Base-by-base conservation (phyloP, 64 coral and sea anemone species). In the Orbicella faveolata region DNA sequence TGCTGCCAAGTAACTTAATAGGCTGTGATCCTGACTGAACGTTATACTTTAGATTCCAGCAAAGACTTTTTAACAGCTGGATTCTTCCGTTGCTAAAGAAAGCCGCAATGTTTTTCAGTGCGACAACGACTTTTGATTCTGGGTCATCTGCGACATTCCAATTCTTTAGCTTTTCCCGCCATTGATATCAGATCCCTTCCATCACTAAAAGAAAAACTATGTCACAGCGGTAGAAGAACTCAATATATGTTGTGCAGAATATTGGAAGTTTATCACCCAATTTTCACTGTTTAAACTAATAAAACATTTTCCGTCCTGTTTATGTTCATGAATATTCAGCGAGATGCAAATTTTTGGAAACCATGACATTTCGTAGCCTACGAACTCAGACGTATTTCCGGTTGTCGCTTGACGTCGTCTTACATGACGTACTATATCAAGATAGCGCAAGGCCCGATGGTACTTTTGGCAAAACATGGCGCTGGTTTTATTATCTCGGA, bases 41-140 rank as follows among this genome's bases (percentile, higher is more conserved):
- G 75, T 34, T 23, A n/a, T 51, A 19, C 41, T 19, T 68, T 21
- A 6, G 13, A 12, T 3, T 12, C 20, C 61, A 65, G 11, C 15
- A 15, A 68, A 85, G 20, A 41, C n/a, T 0, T 72, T 85, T 85
- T 69, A 69, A 23, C 18, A 23, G 18, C n/a, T 30, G 44, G 34
- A 85, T 85, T 85, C 82, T 85, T 85, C 41, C 82, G 64, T 85
- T 85, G 82, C 65, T 70, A 85, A 72, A 66, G 36, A 72, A 69
- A 85, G 72, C 37, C 2, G 11, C 48, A 2, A 17, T 20, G 57
- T 33, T 35, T 70, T 52, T 21, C 21, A 2, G 36, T 7, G 30
- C 37, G 4, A n/a, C 34, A 17, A 16, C 63, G 78, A 80, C 78
- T 80, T 61, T 12, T 80, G 78, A 80, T 35, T 61, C 44, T 3